Base-by-base conservation (phyloP, 2,113 vertebrate genomes). In the Saccopteryx leptura region DNA sequence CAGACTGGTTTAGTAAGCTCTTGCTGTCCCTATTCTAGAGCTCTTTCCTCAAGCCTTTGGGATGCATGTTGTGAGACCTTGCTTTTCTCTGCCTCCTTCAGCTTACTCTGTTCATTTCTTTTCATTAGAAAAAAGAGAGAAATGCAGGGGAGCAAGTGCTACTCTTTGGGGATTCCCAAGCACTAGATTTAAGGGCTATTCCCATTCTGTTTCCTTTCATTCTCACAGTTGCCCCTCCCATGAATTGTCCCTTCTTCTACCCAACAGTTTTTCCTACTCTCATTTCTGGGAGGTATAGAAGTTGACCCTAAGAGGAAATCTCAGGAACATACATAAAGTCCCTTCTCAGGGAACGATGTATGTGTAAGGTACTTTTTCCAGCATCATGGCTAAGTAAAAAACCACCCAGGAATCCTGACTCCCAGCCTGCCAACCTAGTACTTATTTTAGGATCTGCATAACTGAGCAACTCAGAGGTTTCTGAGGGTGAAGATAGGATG, bases 131-230 rank as follows among this genome's bases (percentile, higher is more conserved):
- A 48, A 87, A 39, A 72, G 9, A 72, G 21, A 81, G 58, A 95
- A 86, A n/a, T 60, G 5, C 56, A 83, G 69, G 54, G 60, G 23
- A 86, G 24, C 61, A 94, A 75, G 58, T 84, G 75, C 71, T 79
- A 68, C 60, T 65, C 84, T 94, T 94, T 52, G 66, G 85, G 66
- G 66, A 61, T 78, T 65, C 58, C 83, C n/a, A 60, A 86, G 86
- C 88, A 94, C 63, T 92, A 90, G 82, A 92, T 95, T 90, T 89
- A 90, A 97, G 87, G 46, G 74, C 71, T 79, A n/a, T 72, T n/a
- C 39, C 68, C 24, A 84, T 79, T 78, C 65, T 91, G 7, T 82
- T 52, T 50, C 87, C 56, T 94, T 76, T 28, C 68, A 75, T 23
- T 79, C 18, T 69, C 52, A 78, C 15, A 74, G 21, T 81, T 95